phyloP scores from a whole-genome alignment of 2,888 invertebrate genomes.

The Eristalis tenax region DNA sequence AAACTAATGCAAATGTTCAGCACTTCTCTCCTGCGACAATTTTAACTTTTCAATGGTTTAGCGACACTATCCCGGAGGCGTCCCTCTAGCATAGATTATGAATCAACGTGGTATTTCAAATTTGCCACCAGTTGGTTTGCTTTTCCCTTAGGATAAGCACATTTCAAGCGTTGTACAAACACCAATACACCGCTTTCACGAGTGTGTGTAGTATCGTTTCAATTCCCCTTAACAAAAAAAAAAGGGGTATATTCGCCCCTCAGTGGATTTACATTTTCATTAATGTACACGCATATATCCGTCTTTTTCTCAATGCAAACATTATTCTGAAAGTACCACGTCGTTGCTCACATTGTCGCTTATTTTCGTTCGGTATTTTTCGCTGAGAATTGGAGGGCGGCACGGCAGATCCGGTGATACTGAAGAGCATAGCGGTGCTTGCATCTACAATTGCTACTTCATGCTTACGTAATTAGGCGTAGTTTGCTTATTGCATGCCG shows the following conservation, averaged over 20 bases:
- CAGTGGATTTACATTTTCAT: conserved; percentile 3
- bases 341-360: conserved; percentile 54
- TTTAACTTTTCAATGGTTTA: too few relatives aligned
- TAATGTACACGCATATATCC: conserved; percentile 13
- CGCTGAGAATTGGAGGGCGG: conserved; percentile 22
- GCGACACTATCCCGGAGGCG: too few relatives aligned
- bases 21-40: too few relatives aligned
- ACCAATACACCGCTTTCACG: background rate
- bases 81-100: background rate
- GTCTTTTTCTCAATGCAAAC: conserved; percentile 46
- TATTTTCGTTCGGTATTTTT: conserved; percentile 54
- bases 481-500: background rate
- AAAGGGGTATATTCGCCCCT: conserved; percentile 15
- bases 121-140: background rate
- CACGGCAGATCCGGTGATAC: conserved; percentile 7
- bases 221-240: background rate
- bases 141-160: background rate
- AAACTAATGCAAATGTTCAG: too few relatives aligned
- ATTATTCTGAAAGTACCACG: conserved; percentile 66
- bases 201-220: background rate
- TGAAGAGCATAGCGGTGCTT: background rate
- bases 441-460: background rate
- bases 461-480: conserved; percentile 1
- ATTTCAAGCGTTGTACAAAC: background rate
- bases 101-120: background rate